phyloP scores from a whole-genome alignment of 2,888 invertebrate genomes.

The Flexamia atlantica region DNA sequence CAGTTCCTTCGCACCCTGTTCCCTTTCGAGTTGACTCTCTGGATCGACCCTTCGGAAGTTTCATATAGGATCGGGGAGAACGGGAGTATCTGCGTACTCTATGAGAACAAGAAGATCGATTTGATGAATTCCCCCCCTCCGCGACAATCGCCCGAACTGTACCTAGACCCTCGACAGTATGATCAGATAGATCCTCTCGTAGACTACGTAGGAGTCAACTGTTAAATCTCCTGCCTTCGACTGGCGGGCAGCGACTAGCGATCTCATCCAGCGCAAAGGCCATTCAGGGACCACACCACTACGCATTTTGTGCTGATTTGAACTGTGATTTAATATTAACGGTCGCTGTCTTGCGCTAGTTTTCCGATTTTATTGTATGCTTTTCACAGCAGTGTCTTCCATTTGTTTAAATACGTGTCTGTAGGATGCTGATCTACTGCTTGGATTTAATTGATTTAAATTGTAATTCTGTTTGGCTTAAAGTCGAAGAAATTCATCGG shows the following conservation, averaged over 20 bases:
- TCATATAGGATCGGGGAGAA: slow-evolving; percentile 82
- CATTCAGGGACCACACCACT: slow-evolving; percentile 31
- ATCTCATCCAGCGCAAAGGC: slow-evolving; percentile 44
- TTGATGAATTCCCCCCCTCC: neutral
- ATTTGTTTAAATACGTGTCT: neutral
- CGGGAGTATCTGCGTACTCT: slow-evolving; percentile 80
- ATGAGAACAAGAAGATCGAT: slow-evolving; percentile 71
- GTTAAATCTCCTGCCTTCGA: slow-evolving; percentile 10
- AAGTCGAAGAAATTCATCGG: no score
- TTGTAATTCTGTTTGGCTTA: neutral
- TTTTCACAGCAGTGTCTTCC: slow-evolving; percentile 41
- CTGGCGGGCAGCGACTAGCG: slow-evolving; percentile 10
- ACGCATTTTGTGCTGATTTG: slow-evolving; percentile 38
- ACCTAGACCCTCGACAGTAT: slow-evolving; percentile 44
- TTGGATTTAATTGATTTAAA: neutral
- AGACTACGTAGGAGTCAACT: slow-evolving; percentile 6
- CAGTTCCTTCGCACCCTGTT: slow-evolving; percentile 78
- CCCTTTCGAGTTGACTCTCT: slow-evolving; percentile 85
- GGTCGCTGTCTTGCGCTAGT: slow-evolving; percentile 24
- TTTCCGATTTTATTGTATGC: neutral
- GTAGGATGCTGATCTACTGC: slow-evolving; percentile 1
- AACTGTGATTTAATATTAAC: slow-evolving; percentile 43
- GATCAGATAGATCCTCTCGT: slow-evolving; percentile 42
- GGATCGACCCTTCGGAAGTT: slow-evolving; percentile 86
- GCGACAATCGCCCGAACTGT: slow-evolving; percentile 50